Conservation (phyloP, 2,113 vertebrate genomes). For the Condylura cristata region DNA sequence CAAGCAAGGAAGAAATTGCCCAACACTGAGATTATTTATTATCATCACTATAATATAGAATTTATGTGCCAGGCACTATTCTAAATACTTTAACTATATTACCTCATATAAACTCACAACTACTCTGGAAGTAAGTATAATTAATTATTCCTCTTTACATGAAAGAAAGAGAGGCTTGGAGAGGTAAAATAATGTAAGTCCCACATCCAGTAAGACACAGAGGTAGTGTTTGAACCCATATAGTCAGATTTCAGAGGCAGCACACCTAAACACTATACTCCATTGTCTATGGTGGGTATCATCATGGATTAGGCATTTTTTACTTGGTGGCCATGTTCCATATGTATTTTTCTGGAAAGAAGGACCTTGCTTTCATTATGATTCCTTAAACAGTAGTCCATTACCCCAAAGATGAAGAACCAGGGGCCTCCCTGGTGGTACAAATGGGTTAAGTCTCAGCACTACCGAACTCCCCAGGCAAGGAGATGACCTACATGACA, state of each 20-base stretch:
- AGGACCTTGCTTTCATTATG: constrained; percentile 34
- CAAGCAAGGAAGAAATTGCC: not conserved
- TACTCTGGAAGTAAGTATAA: not conserved
- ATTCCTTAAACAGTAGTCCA: constrained; percentile 40
- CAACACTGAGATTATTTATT: constrained; percentile 10
- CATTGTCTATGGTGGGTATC: not conserved
- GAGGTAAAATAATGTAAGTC: not conserved
- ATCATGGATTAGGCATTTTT: constrained; percentile 22
- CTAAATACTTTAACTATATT: constrained; percentile 1
- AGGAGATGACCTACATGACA: too few relatives aligned
- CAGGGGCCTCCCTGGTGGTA: too few relatives aligned
- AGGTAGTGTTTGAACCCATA: constrained; percentile 29
- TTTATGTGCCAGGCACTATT: not conserved
- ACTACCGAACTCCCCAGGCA: too few relatives aligned
- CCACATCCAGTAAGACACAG: constrained; percentile 16
- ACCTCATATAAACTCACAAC: not conserved
- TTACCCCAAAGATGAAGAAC: constrained; percentile 28
- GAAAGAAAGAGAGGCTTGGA: constrained; percentile 6
- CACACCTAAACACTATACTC: constrained; percentile 6
- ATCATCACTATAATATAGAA: constrained; percentile 27
- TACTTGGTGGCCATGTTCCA: not conserved
- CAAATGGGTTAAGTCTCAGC: too few relatives aligned
- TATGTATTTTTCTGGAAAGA: constrained; percentile 44
- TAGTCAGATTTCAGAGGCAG: not conserved
- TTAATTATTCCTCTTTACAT: constrained; percentile 19